These are phyloP conservation scores for Ditula angustiorana DNA, from an alignment of 2,888 invertebrate genomes.

Conservation along the genomic window DNA sequence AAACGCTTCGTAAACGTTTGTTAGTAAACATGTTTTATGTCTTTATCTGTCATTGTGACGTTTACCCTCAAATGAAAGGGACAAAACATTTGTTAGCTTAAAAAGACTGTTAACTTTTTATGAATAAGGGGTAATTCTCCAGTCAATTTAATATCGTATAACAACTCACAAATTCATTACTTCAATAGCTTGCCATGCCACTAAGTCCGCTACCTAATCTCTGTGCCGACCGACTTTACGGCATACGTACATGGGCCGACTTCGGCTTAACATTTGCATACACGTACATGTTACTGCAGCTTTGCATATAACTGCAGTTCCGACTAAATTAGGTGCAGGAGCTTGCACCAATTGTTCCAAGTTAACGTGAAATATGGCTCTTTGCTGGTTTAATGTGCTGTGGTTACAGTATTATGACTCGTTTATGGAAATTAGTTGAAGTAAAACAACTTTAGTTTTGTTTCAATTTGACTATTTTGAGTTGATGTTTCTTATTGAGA, in stretches of 20 bases:
- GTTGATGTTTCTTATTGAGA: not conserved
- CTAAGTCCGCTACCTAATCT: constrained; percentile 26
- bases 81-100: no score
- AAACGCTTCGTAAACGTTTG: no score
- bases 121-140: no score
- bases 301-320: constrained; percentile 30
- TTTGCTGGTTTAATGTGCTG: constrained; percentile 32
- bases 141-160: not conserved
- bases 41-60: no score
- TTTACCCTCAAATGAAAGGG: no score
- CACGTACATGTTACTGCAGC: not conserved
- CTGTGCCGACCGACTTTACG: constrained; percentile 11
- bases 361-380: constrained; percentile 27
- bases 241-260: constrained; percentile 2
- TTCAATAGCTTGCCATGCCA: constrained; percentile 2
- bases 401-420: constrained; percentile 20
- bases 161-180: constrained; percentile 3
- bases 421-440: constrained; percentile 28
- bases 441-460: constrained; percentile 4
- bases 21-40: no score
- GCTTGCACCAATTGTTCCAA: constrained; percentile 24
- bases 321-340: constrained; percentile 35
- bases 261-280: constrained; percentile 7
- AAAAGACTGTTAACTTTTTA: constrained; percentile 16
- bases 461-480: not conserved